Percentiles rank a stretch among this genome's conserved stretches.
These are phyloP conservation scores for Drosophila helvetica DNA, from an alignment of 2,888 invertebrate genomes.

Conservation along the genomic window DNA sequence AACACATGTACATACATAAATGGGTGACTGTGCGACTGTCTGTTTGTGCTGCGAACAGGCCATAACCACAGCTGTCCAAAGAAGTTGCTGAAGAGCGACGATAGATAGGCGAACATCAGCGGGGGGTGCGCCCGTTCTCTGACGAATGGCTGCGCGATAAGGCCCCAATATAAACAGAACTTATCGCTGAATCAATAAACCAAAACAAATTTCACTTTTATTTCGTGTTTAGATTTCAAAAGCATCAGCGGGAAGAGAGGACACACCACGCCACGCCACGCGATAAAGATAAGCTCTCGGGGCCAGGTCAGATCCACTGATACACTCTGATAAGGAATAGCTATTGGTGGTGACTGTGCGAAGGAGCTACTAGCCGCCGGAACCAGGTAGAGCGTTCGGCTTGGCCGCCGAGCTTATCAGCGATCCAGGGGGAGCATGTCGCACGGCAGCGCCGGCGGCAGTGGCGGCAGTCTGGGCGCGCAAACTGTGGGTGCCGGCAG, in stretches of 20 bases:
- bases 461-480: constrained; percentile 68
- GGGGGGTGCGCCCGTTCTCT: background rate
- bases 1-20: background rate
- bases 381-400: background rate
- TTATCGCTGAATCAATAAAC: constrained; percentile 59
- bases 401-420: constrained; percentile 6
- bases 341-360: background rate
- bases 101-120: constrained; percentile 11
- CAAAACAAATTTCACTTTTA: constrained; percentile 66
- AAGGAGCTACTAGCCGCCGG: background rate
- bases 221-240: constrained; percentile 42
- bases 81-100: constrained; percentile 10
- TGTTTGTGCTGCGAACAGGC: constrained; percentile 9
- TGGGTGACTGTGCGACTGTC: constrained; percentile 22
- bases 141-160: constrained; percentile 20
- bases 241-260: constrained; percentile 49
- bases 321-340: background rate
- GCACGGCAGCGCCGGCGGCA: constrained; percentile 80
- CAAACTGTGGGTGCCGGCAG: constrained; percentile 75
- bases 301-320: background rate
- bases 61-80: constrained; percentile 36
- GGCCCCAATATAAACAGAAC: constrained; percentile 14
- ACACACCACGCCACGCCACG: constrained; percentile 34
- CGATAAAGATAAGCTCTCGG: constrained; percentile 7
- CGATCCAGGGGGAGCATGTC: constrained; percentile 74